phyloP scores from a whole-genome alignment of 2,113 vertebrate genomes.

The Willisornis vidua region DNA sequence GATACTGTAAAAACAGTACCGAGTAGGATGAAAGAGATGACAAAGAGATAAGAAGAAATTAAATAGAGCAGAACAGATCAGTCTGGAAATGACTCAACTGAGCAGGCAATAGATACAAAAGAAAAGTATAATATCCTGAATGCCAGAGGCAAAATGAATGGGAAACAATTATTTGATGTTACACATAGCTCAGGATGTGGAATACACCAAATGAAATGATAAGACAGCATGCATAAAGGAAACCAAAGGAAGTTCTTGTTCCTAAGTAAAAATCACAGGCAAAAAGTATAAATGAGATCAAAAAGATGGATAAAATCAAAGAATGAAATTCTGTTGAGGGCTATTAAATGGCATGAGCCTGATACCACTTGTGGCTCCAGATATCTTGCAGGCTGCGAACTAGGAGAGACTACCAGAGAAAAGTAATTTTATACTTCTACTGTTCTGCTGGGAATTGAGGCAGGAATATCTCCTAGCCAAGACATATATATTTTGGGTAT shows the following conservation, averaged over 20 bases:
- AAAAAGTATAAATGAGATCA: not conserved
- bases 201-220: conserved; percentile 17
- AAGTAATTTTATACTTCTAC: not conserved
- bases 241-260: conserved; percentile 5
- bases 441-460: not conserved
- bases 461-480: not conserved
- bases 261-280: not conserved
- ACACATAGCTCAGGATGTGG: conserved; percentile 38
- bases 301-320: not conserved
- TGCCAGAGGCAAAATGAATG: not conserved
- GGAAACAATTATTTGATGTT: conserved; percentile 38
- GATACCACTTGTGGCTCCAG: not conserved
- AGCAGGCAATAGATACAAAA: conserved; percentile 20
- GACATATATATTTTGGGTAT: not conserved
- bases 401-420: not conserved
- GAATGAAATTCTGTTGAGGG: not conserved
- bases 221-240: not conserved
- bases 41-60: conserved; percentile 36
- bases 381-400: not conserved
- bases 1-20: conserved; percentile 20
- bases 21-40: conserved; percentile 44
- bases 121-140: conserved; percentile 19
- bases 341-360: not conserved
- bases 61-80: conserved; percentile 33
- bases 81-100: conserved; percentile 35